Conservation (phyloP, 2,113 vertebrate genomes). For the Rhinopomastus cyanomelas region DNA sequence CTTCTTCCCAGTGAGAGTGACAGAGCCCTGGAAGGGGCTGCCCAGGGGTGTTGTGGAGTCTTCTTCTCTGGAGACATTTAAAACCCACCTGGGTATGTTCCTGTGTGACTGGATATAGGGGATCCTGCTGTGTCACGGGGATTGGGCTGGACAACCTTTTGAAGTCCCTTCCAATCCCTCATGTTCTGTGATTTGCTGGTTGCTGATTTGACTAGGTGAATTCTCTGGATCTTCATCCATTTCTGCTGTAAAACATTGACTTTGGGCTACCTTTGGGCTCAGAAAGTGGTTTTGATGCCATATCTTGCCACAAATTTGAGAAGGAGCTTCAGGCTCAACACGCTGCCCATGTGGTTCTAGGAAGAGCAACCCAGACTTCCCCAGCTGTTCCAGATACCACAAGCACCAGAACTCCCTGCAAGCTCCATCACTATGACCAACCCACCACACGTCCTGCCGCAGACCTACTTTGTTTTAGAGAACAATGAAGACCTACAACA, state of each 20-base stretch:
- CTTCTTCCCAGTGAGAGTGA: too few species aligned
- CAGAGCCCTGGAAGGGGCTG: too few species aligned
- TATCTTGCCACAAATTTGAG: neutral
- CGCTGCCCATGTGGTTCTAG: accelerated
- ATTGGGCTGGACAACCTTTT: too few species aligned
- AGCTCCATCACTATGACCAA: neutral
- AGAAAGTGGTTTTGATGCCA: accelerated
- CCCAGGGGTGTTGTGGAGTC: too few species aligned
- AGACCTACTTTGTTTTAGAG: neutral
- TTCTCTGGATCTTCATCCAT: neutral
- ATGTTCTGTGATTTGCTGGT: neutral
- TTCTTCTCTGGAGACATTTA: too few species aligned
- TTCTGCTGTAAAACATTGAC: neutral
- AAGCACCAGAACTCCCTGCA: neutral
- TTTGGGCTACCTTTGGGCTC: neutral
- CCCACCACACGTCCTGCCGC: neutral
- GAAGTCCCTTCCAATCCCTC: too few species aligned
- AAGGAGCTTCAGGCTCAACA: neutral
- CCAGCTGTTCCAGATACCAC: neutral
- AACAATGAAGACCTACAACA: neutral
- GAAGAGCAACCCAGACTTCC: neutral
- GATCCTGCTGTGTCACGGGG: too few species aligned
- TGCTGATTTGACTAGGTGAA: neutral
- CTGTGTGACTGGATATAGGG: too few species aligned
- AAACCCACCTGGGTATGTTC: too few species aligned